Evolutionary conservation across 2,888 invertebrate genomes (phyloP).

Genomic region (Campaea margaritaria): DNA sequence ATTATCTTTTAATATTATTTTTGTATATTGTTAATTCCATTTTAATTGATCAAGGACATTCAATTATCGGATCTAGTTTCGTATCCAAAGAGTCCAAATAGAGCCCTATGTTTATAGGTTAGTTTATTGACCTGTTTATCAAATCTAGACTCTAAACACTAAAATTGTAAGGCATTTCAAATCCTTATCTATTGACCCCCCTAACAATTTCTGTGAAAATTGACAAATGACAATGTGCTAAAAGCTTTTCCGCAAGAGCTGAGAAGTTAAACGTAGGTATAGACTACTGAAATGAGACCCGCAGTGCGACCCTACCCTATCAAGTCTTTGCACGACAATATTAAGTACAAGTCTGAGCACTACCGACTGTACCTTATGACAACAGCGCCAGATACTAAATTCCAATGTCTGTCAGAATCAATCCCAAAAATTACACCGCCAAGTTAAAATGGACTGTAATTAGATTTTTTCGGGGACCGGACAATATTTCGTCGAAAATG

Average conservation of each 20-base stretch:
- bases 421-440: conserved; percentile 14
- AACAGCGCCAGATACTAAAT: conserved; percentile 4
- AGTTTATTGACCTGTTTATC: too few relatives aligned
- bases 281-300: neutral
- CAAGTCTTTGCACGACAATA: conserved; percentile 6
- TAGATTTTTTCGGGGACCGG: conserved; percentile 59
- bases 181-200: too few relatives aligned
- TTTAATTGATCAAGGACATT: too few relatives aligned
- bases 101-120: too few relatives aligned
- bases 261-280: neutral
- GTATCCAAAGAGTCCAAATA: too few relatives aligned
- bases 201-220: too few relatives aligned
- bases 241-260: neutral
- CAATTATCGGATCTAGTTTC: too few relatives aligned
- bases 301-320: neutral
- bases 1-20: too few relatives aligned
- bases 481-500: conserved; percentile 70
- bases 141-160: too few relatives aligned
- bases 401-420: conserved; percentile 6
- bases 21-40: too few relatives aligned
- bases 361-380: conserved; percentile 2
- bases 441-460: conserved; percentile 49
- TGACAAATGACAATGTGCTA: neutral
- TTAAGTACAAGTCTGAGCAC: too few relatives aligned
- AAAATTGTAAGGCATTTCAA: too few relatives aligned